Evolutionary conservation across 2,888 invertebrate genomes (phyloP), one percentile per base, ranked within the genome.

Genomic region (Trypoxylon attenuatum): DNA sequence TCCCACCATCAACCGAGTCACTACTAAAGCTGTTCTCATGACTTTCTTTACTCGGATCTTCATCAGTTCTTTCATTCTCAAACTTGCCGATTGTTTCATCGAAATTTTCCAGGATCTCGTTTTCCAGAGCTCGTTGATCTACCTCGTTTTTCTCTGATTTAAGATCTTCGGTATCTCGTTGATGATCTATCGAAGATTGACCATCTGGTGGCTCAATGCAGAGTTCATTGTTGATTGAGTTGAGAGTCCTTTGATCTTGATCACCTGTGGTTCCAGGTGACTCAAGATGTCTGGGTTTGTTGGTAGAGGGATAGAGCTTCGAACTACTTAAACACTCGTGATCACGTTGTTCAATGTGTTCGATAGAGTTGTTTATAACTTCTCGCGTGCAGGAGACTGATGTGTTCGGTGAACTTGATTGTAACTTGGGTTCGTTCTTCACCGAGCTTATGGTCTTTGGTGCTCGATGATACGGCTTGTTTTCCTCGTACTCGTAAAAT

Each of bases 21-120:
- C 76, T 73, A 60, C 82, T 82, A 47, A 82, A 82, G 51, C 77
- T 80, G 33, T 82, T 79, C 13, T 58, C 66, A 22, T 71, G 69
- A 15, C 49, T 51, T 4, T 50, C 47, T 10, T 49, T 60, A 42
- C 64, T 68, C 33, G 29, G 33, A 49, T 6, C 21, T 2, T 21
- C 21, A 1, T n/a, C 5, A 2, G 22, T 18, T 3, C 38, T 53
- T 29, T 82, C 79, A 47, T 71, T 79, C 64, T 86, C 86, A 69
- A 83, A 86, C 46, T 73, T 79, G 21, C 78, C 81, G 53, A 86
- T 86, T 2, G 85, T 83, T 58, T 84, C 81, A 69, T 85, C 85
- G 21, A 86, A 69, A 50, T 82, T 81, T 16, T 79, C 78, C 25
- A 85, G 66, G 4, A 84, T 82, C 57, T 82, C 79, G 39, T 66